Conservation (phyloP, 2,113 vertebrate genomes). For the Onychostruthus taczanowskii region DNA sequence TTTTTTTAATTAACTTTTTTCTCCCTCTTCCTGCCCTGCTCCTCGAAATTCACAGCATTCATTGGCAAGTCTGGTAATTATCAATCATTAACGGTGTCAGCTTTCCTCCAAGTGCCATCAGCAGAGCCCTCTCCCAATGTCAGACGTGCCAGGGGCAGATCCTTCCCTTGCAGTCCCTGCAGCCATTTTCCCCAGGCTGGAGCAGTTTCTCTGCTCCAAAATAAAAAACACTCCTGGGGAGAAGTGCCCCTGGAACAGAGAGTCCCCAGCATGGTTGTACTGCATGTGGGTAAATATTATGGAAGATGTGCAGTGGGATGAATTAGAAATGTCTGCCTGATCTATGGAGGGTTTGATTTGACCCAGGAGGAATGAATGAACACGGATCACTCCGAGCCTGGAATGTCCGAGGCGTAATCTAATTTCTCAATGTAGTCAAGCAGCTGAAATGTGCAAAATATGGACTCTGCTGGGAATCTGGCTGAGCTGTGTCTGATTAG, state of each 20-base stretch:
- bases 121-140: background rate
- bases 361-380: background rate
- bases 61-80: conserved; percentile 2
- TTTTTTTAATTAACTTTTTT: conserved; percentile 54
- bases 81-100: background rate
- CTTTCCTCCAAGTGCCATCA: background rate
- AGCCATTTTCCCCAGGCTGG: background rate
- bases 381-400: background rate
- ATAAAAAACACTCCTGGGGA: background rate
- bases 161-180: background rate
- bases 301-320: background rate
- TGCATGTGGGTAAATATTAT: background rate
- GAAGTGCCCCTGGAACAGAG: background rate
- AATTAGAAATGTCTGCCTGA: conserved; percentile 3
- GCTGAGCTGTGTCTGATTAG: conserved; percentile 48
- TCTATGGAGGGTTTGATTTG: conserved; percentile 25
- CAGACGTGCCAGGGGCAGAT: background rate
- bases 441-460: conserved; percentile 35
- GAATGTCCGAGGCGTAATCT: conserved; percentile 38
- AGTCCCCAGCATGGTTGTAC: background rate
- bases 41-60: background rate
- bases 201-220: background rate
- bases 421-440: conserved; percentile 51
- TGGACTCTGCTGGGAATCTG: conserved; percentile 38
- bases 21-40: background rate